Evolutionary conservation across 2,797 vertebrate species (phyloP).

Genomic region (Acanthiza pusilla): DNA sequence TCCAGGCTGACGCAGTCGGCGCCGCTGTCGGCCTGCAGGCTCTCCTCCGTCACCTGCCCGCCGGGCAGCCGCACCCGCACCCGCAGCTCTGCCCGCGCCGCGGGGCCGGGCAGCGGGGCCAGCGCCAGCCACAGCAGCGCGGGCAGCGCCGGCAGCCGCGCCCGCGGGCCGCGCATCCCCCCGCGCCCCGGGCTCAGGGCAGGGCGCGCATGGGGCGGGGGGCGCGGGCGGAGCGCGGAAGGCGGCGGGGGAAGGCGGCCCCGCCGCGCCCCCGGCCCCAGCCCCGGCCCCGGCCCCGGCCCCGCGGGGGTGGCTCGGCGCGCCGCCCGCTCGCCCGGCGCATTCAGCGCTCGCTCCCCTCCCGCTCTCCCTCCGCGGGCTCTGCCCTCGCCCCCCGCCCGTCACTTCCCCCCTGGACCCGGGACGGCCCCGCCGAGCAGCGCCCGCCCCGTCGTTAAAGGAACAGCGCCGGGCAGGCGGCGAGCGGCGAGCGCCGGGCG

Average conservation of each 20-base stretch:
- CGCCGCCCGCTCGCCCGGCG: conserved; percentile 9
- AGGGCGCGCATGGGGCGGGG: neutral
- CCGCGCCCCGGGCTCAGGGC: neutral
- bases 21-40: conserved; percentile 89
- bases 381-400: conserved; percentile 54
- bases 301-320: neutral
- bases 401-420: conserved; percentile 83
- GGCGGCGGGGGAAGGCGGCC: neutral
- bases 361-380: neutral
- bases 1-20: conserved; percentile 87
- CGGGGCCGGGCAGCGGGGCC: conserved; percentile 8
- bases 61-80: conserved; percentile 89
- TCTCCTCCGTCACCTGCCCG: conserved; percentile 90
- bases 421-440: conserved; percentile 72
- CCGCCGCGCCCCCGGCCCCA: neutral
- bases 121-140: conserved; percentile 43
- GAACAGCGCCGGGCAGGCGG: conserved; percentile 57
- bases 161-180: conserved; percentile 32
- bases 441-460: conserved; percentile 86
- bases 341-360: conserved; percentile 42
- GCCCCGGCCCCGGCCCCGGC: too few relatives aligned
- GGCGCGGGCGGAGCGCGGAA: neutral
- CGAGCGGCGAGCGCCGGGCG: neutral
- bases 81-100: conserved; percentile 80
- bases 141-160: neutral